Conservation (phyloP, 2,113 vertebrate genomes). For the Uria lomvia region DNA sequence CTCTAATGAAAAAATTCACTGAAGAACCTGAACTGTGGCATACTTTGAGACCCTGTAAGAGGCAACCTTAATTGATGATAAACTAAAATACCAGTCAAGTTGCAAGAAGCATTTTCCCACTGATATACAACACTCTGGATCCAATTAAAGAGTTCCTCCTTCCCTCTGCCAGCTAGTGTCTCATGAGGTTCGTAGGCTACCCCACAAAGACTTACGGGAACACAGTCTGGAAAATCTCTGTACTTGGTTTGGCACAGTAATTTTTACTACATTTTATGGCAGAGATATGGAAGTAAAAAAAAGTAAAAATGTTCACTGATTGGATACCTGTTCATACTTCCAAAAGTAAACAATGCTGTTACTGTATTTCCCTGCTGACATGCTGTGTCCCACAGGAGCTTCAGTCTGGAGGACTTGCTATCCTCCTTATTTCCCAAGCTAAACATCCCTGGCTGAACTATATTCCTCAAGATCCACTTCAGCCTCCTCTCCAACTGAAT, state of each 20-base stretch:
- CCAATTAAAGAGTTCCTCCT: background rate
- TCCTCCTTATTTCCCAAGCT: background rate
- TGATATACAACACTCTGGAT: background rate
- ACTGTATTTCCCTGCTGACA: background rate
- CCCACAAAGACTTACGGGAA: background rate
- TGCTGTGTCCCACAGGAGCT: background rate
- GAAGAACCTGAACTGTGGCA: background rate
- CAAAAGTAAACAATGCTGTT: background rate
- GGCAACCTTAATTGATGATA: slow-evolving; percentile 7
- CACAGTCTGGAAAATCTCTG: background rate
- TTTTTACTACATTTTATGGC: background rate
- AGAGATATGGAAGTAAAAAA: background rate
- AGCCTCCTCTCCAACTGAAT: background rate
- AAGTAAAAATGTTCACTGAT: background rate
- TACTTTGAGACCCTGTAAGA: background rate
- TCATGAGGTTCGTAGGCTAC: background rate
- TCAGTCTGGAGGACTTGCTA: background rate
- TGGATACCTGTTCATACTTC: background rate
- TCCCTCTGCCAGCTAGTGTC: background rate
- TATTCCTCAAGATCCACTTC: background rate
- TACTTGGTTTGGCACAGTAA: background rate
- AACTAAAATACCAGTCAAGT: slow-evolving; percentile 11
- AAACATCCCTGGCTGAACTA: background rate
- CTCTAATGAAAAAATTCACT: background rate
- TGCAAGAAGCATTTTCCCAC: background rate